These are phyloP conservation scores for Eufriesea mexicana DNA, from an alignment of 1,140 invertebrate species.

Conservation along the genomic window DNA sequence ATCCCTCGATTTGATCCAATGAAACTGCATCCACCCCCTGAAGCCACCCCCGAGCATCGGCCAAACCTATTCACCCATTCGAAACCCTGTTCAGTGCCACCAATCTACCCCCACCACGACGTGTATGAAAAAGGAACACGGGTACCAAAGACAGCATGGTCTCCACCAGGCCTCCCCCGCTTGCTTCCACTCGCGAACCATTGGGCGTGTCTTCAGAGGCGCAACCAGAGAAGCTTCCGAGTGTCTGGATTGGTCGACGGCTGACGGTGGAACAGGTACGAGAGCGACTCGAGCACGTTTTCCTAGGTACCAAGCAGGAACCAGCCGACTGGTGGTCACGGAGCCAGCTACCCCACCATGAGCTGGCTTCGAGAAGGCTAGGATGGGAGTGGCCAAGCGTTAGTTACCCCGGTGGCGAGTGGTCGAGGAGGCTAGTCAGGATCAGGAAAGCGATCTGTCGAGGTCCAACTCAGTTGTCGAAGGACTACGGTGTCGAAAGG, in stretches of 20 bases:
- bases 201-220: conserved; percentile 39
- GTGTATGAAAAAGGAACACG: conserved; percentile 2
- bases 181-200: background rate
- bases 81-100: background rate
- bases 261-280: conserved; percentile 16
- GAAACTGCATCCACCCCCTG: background rate
- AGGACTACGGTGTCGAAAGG: background rate
- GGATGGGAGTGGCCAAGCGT: conserved; percentile 68
- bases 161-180: conserved; percentile 15
- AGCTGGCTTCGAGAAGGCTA: background rate
- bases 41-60: background rate
- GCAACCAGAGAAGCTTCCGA: background rate
- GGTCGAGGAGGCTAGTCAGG: conserved; percentile 63
- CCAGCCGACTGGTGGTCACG: background rate
- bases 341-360: conserved; percentile 11
- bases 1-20: background rate
- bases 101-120: background rate
- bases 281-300: conserved; percentile 16
- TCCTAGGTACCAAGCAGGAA: background rate
- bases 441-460: conserved; percentile 59
- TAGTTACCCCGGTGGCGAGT: conserved; percentile 63
- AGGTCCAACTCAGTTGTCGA: conserved; percentile 2
- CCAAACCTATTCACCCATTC: background rate
- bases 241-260: conserved; percentile 22
- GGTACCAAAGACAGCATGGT: conserved; percentile 38